phyloP scores from a whole-genome alignment of 1,140 invertebrate species.

The Lycorma delicatula region DNA sequence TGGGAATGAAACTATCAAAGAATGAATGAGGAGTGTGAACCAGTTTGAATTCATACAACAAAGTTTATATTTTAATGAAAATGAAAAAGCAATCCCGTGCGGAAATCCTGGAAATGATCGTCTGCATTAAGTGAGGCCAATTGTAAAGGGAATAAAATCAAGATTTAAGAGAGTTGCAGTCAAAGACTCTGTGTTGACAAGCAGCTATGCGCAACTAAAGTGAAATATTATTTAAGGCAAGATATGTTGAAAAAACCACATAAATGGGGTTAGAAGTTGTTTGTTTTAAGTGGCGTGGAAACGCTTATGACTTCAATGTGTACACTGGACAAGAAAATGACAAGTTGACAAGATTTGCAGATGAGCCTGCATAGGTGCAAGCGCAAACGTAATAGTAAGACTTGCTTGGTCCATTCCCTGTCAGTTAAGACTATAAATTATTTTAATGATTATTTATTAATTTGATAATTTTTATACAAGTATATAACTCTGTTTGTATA shows the following conservation, averaged over 20 bases:
- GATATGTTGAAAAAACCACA: conserved; percentile 34
- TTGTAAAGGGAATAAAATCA: not conserved
- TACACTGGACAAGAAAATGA: conserved; percentile 28
- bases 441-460: no score
- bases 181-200: conserved; percentile 32
- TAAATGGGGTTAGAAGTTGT: conserved; percentile 35
- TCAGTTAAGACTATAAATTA: conserved; percentile 25
- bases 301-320: conserved; percentile 32
- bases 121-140: conserved; percentile 27
- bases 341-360: conserved; percentile 2
- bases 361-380: conserved; percentile 27
- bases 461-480: conserved; percentile 36
- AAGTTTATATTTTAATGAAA: conserved; percentile 36
- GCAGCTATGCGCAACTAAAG: conserved; percentile 33
- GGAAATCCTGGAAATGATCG: conserved; percentile 20
- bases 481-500: conserved; percentile 23
- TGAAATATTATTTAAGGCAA: conserved; percentile 30
- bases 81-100: conserved; percentile 23
- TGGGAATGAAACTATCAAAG: conserved; percentile 14
- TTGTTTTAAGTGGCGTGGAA: conserved; percentile 27
- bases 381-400: conserved; percentile 26
- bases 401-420: conserved; percentile 14
- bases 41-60: conserved; percentile 31
- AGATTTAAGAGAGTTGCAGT: conserved; percentile 28
- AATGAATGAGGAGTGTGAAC: conserved; percentile 8